A percentile compares a stretch with the other conserved stretches of the same genome.
Conservation (phyloP, 2,888 invertebrate genomes). For the Vanessa cardui region DNA sequence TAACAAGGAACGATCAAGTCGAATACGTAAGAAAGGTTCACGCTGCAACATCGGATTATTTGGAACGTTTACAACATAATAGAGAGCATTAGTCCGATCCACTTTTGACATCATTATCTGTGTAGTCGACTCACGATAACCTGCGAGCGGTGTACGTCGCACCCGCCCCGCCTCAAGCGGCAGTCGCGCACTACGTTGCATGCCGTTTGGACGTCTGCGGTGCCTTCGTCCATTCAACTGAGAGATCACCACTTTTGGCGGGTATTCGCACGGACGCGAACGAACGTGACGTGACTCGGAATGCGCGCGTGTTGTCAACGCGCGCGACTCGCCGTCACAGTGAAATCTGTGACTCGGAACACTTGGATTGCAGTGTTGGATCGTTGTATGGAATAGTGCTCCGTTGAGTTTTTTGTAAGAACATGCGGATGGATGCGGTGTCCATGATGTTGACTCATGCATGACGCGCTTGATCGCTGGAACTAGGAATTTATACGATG, state of each 20-base stretch:
- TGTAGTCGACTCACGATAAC: conserved; percentile 79
- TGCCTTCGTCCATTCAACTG: conserved; percentile 50
- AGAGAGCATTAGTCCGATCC: conserved; percentile 80
- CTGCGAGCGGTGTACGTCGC: conserved; percentile 71
- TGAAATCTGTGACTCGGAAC: conserved; percentile 72
- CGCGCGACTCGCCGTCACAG: conserved; percentile 60
- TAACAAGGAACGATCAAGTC: conserved; percentile 39
- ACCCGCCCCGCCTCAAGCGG: conserved; percentile 57
- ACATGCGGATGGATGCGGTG: conserved; percentile 72
- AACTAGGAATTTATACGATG: conserved; percentile 59
- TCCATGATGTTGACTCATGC: conserved; percentile 80
- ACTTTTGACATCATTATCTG: conserved; percentile 83
- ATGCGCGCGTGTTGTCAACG: conserved; percentile 70
- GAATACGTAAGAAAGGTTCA: conserved; percentile 50
- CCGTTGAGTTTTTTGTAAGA: conserved; percentile 65
- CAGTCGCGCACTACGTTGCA: conserved; percentile 75
- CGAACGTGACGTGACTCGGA: conserved; percentile 68
- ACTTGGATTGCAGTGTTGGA: conserved; percentile 83
- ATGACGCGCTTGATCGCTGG: conserved; percentile 79
- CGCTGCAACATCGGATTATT: conserved; percentile 63
- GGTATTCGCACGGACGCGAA: conserved; percentile 69
- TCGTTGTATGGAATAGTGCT: conserved; percentile 66
- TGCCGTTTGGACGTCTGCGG: conserved; percentile 59
- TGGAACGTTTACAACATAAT: conserved; percentile 76
- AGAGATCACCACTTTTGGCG: conserved; percentile 73